A percentile compares a stretch with the other conserved stretches of the same genome.
These are phyloP conservation scores for Distichodus sexfasciatus DNA, from an alignment of 2,797 vertebrate genomes.

Conservation along the genomic window DNA sequence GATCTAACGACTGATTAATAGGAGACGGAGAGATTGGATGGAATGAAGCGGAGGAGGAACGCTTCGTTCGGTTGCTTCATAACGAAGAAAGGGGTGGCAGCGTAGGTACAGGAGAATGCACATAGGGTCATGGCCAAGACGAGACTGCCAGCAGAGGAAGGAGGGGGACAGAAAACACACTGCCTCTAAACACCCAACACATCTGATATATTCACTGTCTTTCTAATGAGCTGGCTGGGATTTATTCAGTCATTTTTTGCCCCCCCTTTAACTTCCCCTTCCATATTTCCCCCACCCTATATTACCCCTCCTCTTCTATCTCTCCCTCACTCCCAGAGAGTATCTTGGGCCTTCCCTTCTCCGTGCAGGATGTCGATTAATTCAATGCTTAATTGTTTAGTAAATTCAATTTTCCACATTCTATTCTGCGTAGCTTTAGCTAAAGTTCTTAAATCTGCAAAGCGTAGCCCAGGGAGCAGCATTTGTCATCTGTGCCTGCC, in stretches of 20 bases:
- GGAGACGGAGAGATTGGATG: conserved; percentile 75
- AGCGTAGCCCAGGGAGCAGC: conserved; percentile 81
- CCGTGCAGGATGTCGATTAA: conserved; percentile 89
- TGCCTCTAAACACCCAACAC: conserved; percentile 79
- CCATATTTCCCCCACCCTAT: conserved; percentile 54
- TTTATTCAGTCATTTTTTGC: conserved; percentile 78
- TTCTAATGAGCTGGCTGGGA: conserved; percentile 88
- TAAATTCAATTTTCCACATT: conserved; percentile 99
- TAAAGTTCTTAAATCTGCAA: conserved; percentile 96
- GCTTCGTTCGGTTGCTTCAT: conserved; percentile 44
- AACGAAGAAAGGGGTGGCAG: conserved; percentile 14
- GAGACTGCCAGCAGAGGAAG: conserved; percentile 15
- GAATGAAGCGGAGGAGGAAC: conserved; percentile 41
- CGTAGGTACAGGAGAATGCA: conserved; percentile 2
- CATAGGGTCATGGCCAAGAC: conserved; percentile 19
- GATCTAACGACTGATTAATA: conserved; percentile 97
- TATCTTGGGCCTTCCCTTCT: conserved; percentile 49
- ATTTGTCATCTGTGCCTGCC: conserved; percentile 90
- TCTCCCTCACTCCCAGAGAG: conserved; percentile 39
- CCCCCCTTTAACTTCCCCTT: conserved; percentile 70
- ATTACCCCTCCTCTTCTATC: conserved; percentile 57
- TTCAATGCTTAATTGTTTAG: conserved; percentile 98
- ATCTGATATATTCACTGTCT: conserved; percentile 91
- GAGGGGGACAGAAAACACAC: conserved; percentile 58
- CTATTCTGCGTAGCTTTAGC: conserved; percentile 92